Evolutionary conservation across 2,888 invertebrate species (phyloP), one percentile per base, ranked within the genome.

Genomic region (Steinernema hermaphroditum): DNA sequence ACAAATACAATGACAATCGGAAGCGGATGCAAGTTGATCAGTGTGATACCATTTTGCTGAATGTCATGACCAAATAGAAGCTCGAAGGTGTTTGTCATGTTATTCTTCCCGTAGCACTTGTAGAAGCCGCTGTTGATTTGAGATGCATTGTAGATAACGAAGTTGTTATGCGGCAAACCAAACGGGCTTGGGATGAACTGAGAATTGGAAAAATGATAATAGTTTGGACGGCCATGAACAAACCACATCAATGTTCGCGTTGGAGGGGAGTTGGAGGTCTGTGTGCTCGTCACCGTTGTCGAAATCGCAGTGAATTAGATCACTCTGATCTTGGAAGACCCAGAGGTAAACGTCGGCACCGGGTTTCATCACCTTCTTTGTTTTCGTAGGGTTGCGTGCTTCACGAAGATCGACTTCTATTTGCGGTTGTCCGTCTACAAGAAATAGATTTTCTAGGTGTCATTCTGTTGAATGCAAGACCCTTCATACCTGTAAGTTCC

Each of bases 21-120:
- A n/a, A n/a, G n/a, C n/a, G n/a, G n/a, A n/a, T n/a, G n/a, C n/a
- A n/a, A n/a, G n/a, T n/a, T n/a, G n/a, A n/a, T n/a, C n/a, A n/a
- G n/a, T n/a, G n/a, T n/a, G n/a, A n/a, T n/a, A n/a, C n/a, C n/a
- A n/a, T n/a, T n/a, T n/a, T n/a, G n/a, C n/a, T n/a, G n/a, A n/a
- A n/a, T n/a, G n/a, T n/a, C n/a, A n/a, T n/a, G n/a, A n/a, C 62
- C 62, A 19, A 62, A 62, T 12, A 62, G 16, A 2, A 62, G 19
- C 19, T 62, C 62, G 19, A 62, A 62, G 32, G 62, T 32, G 29
- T 62, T 29, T 2, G 32, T 29, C 16, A 16, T 19, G 32, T 62
- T 62, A 9, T 62, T 34, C 62, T 62, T 8, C 4, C 14, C 32
- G 16, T 32, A 19, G 16, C 62, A 62, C 14, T 2, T 29, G 54